Evolutionary conservation across 2,888 invertebrate species (phyloP).

Genomic region (Caenorhabditis wallacei): DNA sequence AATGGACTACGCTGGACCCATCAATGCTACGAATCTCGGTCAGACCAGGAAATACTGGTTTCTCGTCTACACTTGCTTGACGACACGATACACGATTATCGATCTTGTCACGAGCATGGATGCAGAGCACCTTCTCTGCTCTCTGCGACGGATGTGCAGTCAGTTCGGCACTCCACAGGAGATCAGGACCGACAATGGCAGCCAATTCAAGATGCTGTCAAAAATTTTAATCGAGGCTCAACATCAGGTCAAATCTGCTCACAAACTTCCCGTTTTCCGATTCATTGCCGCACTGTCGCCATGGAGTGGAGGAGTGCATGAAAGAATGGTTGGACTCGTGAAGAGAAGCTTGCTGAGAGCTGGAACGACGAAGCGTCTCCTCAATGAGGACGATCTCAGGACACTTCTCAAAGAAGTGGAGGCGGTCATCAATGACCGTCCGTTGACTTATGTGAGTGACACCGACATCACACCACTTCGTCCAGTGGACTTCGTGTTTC

Average conservation of each 20-base stretch:
- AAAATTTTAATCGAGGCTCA: background rate
- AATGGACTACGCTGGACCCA: constrained; percentile 82
- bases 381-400: constrained; percentile 5
- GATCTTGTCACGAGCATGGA: constrained; percentile 7
- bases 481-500: constrained; percentile 22
- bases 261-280: constrained; percentile 14
- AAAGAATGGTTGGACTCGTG: constrained; percentile 82
- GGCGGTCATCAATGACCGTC: constrained; percentile 16
- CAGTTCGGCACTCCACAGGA: constrained; percentile 23
- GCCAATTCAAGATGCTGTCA: constrained; percentile 11
- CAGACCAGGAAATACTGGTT: constrained; percentile 26
- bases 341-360: background rate
- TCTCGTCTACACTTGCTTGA: constrained; percentile 31
- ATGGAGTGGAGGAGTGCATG: constrained; percentile 83
- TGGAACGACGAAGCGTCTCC: background rate
- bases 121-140: background rate
- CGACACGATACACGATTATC: constrained; percentile 13
- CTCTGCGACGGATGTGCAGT: constrained; percentile 12
- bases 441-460: background rate
- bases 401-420: constrained; percentile 10
- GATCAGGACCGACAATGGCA: constrained; percentile 30
- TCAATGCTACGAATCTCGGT: constrained; percentile 55
- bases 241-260: background rate
- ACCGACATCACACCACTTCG: constrained; percentile 3
- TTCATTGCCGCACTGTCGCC: constrained; percentile 33